A percentile compares a stretch with the other conserved stretches of the same genome.
phyloP scores from a whole-genome alignment of 30 jellyfish, hydroid and myxozoan genomes.

The Pseudorhiza aurosa region DNA sequence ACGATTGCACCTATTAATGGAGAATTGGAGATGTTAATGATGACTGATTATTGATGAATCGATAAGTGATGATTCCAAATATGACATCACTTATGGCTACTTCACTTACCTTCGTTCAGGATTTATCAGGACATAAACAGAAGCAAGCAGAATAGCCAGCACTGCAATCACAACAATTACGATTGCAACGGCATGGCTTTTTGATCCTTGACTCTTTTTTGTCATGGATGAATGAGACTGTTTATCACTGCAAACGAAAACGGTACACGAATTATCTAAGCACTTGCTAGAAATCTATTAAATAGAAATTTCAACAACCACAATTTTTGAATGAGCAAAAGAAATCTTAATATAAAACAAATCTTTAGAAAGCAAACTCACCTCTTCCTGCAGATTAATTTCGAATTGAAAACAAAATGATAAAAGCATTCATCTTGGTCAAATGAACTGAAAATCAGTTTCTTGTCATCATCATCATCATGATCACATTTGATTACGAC shows the following conservation, averaged over 20 bases:
- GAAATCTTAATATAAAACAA: too few species aligned
- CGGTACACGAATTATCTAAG: too few species aligned
- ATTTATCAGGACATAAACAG: constrained; percentile 16
- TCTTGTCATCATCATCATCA: constrained; percentile 17
- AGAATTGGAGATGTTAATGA: not conserved
- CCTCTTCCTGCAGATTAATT: constrained; percentile 32
- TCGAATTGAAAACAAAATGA: constrained; percentile 20
- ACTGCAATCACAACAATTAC: constrained; percentile 9
- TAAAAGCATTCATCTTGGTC: constrained; percentile 17
- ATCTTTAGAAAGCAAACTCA: not conserved
- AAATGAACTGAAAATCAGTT: not conserved
- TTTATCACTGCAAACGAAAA: too few species aligned
- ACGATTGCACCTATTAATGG: too few species aligned
- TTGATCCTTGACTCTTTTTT: not conserved
- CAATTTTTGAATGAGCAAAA: too few species aligned
- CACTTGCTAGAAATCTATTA: too few species aligned
- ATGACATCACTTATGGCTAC: too few species aligned
- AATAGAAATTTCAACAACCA: too few species aligned
- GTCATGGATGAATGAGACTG: not conserved
- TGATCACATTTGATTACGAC: constrained; percentile 36
- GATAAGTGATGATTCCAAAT: too few species aligned
- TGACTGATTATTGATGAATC: too few species aligned
- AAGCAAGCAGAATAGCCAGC: not conserved
- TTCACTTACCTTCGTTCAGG: constrained; percentile 55
- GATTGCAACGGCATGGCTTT: constrained; percentile 23